Conservation (phyloP, 1,140 invertebrate genomes). For the Pemphigus obesinymphae region DNA sequence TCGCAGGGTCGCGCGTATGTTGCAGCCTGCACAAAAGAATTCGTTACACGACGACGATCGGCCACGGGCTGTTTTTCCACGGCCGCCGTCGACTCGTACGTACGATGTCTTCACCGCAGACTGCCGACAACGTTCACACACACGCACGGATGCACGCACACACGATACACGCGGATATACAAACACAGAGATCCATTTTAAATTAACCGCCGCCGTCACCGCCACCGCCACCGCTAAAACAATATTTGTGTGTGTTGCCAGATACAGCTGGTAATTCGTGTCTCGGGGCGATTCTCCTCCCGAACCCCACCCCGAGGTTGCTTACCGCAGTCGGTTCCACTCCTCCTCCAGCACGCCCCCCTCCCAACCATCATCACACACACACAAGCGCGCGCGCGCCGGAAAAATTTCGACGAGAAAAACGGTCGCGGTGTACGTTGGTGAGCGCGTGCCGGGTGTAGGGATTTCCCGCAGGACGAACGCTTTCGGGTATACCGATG, state of each 20-base stretch:
- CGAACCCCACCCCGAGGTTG: too few relatives aligned
- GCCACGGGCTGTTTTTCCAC: constrained; percentile 34
- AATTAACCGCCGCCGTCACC: neutral
- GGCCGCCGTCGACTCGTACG: neutral
- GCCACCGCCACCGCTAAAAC: neutral
- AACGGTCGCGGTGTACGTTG: neutral
- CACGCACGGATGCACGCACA: neutral
- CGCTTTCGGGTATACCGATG: too few relatives aligned
- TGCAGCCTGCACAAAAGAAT: neutral
- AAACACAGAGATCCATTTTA: constrained; percentile 3
- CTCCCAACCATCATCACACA: too few relatives aligned
- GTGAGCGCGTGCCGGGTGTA: neutral
- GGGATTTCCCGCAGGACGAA: too few relatives aligned
- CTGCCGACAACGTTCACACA: neutral
- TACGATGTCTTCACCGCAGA: neutral
- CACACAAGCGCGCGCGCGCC: too few relatives aligned
- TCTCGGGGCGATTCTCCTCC: neutral
- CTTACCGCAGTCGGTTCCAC: too few relatives aligned
- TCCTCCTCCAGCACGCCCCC: too few relatives aligned
- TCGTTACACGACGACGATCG: neutral
- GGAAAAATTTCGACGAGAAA: neutral
- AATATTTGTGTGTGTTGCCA: constrained; percentile 31
- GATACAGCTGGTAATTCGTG: constrained; percentile 28
- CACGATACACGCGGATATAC: too few relatives aligned
- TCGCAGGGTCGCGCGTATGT: too few relatives aligned